phyloP scores from a whole-genome alignment of 2,113 vertebrate genomes.

The Catharus fuscescens region DNA sequence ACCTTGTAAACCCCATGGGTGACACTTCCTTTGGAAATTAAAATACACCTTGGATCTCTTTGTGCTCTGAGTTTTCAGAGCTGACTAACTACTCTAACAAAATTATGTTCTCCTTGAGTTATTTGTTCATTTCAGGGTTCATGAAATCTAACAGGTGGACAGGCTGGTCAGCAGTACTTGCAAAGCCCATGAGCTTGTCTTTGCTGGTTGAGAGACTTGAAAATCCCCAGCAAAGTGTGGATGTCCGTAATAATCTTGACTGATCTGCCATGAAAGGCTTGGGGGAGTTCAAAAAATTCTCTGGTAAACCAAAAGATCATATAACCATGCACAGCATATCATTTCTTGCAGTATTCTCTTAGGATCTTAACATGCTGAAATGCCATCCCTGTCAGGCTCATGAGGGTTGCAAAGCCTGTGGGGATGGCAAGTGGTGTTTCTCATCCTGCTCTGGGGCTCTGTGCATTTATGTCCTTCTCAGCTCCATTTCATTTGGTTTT shows the following conservation, averaged over 20 bases:
- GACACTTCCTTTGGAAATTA: background rate
- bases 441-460: background rate
- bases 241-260: background rate
- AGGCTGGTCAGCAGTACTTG: background rate
- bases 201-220: background rate
- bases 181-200: background rate
- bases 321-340: background rate
- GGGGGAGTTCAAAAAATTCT: background rate
- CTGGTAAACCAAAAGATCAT: background rate
- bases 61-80: background rate
- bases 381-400: background rate
- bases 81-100: background rate
- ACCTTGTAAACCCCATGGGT: background rate
- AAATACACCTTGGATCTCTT: background rate
- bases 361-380: background rate
- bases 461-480: background rate
- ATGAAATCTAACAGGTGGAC: slow-evolving; percentile 20
- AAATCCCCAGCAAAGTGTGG: background rate
- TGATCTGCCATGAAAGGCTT: background rate
- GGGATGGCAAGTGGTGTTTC: background rate
- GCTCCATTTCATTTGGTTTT: background rate
- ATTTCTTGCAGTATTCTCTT: background rate
- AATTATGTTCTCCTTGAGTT: slow-evolving; percentile 7
- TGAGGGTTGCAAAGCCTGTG: background rate
- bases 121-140: slow-evolving; percentile 48